Base-by-base conservation (phyloP, 2,797 vertebrate species). In the Tragelaphus eurycerus region DNA sequence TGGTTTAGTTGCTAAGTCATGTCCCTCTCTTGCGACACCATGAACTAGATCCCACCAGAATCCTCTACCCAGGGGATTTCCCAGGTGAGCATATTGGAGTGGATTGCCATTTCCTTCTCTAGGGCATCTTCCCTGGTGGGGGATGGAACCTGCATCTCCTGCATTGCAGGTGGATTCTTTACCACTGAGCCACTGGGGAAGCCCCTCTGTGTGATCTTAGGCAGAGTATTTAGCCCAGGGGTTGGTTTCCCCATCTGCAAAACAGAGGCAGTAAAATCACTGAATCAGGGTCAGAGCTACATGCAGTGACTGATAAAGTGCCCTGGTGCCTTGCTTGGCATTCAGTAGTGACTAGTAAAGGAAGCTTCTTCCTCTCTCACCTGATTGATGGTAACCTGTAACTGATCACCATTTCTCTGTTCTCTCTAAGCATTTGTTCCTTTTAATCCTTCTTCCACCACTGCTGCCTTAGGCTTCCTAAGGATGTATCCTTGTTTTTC, bases 11-110 rank as follows among this genome's bases (percentile, higher is more conserved):
- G 0, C 34, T 71, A 71, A 23, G 19, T 38, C 2, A 0, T 71
- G 34, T 38, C 67, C 5, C 10, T 38, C 34, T 38, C n/a, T 13
- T 23, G 0, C 0, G 1, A 71, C 67, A 10, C 34, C 34, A 23
- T 71, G 5, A 71, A 71, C 19, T 23, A 19, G 64, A 71, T 71
- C 64, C 34, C 19, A 3, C 19, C 67, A 38, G 67, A 38, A 38
- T 23, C 34, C 16, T 38, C 34, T 71, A 11, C 67, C 11, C 67
- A 71, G 67, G 34, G 34, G 34, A 23, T 71, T 12, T 71, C 19
- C 64, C 67, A 71, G 34, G 67, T 19, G 38, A 71, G 67, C 67
- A 6, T 23, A 6, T 19, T 71, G 64, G 19, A 34, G n/a, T 21
- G n/a, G 64, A 5, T 71, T 71, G 67, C 34, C 34, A 38, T 71